Evolutionary conservation across 2,113 vertebrate genomes (phyloP).

Genomic region (Chlorodrepanis virens): DNA sequence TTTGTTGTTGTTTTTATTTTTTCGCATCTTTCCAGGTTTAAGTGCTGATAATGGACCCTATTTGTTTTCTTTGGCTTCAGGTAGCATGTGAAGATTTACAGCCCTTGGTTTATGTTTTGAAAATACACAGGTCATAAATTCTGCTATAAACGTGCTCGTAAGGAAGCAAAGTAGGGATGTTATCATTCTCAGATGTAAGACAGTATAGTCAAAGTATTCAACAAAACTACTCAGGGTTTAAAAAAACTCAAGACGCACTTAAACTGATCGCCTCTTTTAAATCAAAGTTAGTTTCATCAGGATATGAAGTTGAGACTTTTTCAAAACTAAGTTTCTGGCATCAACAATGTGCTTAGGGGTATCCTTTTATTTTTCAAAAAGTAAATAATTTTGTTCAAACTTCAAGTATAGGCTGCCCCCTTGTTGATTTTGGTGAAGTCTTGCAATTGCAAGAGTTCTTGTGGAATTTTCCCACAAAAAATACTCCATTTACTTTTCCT

Average conservation of each 20-base stretch:
- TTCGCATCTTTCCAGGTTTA: neutral
- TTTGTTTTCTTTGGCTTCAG: neutral
- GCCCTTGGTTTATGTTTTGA: neutral
- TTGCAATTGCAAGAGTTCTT: slow-evolving; percentile 4
- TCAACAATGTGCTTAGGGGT: neutral
- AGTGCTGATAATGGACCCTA: neutral
- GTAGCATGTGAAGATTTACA: neutral
- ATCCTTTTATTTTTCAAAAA: neutral
- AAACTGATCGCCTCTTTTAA: neutral
- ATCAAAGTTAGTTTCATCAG: neutral
- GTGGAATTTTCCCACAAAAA: slow-evolving; percentile 1
- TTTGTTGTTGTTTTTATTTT: neutral
- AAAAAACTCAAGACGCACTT: neutral
- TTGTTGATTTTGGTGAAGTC: slow-evolving; percentile 33
- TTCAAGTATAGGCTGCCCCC: slow-evolving; percentile 31
- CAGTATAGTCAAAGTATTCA: neutral
- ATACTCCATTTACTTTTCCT: neutral
- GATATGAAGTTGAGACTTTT: neutral
- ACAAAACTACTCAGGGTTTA: neutral
- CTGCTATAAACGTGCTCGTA: neutral
- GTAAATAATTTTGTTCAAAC: neutral
- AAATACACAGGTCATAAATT: neutral
- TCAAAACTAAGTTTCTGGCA: neutral
- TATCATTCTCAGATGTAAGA: neutral
- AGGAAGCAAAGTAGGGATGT: neutral